Conservation (phyloP, 1,140 invertebrate species). For the Piezodorus guildinii region DNA sequence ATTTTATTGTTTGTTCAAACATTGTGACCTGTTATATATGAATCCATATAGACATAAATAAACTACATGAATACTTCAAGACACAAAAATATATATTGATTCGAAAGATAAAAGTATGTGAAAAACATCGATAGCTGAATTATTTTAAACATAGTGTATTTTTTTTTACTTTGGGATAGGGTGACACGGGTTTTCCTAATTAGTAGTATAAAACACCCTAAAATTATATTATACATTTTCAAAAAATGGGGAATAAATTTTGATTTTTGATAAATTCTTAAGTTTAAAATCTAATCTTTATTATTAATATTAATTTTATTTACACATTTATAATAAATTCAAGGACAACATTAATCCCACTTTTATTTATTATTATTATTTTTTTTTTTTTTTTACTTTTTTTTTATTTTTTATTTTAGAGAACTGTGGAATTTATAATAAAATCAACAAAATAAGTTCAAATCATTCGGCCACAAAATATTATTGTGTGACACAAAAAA, state of each 20-base stretch:
- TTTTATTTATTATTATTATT: no score
- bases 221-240: constrained; percentile 21
- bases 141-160: constrained; percentile 12
- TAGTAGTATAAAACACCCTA: constrained; percentile 23
- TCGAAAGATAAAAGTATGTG: constrained; percentile 23
- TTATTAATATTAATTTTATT: constrained; percentile 18
- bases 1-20: not conserved
- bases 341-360: constrained; percentile 13
- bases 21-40: constrained; percentile 4
- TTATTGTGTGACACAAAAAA: constrained; percentile 9
- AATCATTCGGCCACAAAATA: constrained; percentile 1
- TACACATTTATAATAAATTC: constrained; percentile 16
- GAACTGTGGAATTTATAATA: not conserved
- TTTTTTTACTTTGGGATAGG: not conserved
- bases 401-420: not conserved
- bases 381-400: no score
- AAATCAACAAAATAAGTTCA: constrained; percentile 9
- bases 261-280: constrained; percentile 12
- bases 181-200: constrained; percentile 9
- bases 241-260: constrained; percentile 18
- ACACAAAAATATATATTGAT: constrained; percentile 24
- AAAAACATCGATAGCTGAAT: constrained; percentile 25
- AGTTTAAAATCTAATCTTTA: constrained; percentile 14
- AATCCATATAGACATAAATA: not conserved
- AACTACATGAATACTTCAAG: constrained; percentile 12